A percentile compares a stretch with the other conserved stretches of the same genome.
These are phyloP conservation scores for Macrocentrus cingulum DNA, from an alignment of 1,140 invertebrate species.

Conservation along the genomic window DNA sequence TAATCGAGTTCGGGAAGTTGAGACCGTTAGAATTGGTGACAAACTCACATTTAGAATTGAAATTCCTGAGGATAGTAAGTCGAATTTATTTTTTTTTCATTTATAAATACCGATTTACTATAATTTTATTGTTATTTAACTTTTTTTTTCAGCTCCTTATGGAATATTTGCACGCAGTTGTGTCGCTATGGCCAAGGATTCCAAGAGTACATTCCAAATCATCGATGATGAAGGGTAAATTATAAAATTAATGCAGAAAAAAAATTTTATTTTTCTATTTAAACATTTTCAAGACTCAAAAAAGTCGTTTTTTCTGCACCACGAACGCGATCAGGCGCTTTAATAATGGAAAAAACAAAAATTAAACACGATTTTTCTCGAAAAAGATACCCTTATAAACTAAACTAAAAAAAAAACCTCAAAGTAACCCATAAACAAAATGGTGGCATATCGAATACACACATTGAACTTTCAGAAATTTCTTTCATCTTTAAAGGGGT, in stretches of 20 bases:
- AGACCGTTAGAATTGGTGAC: conserved; percentile 92
- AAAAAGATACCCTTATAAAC: too few species aligned
- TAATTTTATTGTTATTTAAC: conserved; percentile 6
- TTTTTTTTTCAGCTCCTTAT: conserved; percentile 77
- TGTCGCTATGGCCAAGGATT: conserved; percentile 95
- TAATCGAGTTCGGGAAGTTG: conserved; percentile 80
- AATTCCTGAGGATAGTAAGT: conserved; percentile 93
- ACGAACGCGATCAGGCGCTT: too few species aligned
- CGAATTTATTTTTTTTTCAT: conserved; percentile 19
- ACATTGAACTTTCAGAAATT: too few species aligned
- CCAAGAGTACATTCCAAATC: conserved; percentile 93
- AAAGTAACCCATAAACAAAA: too few species aligned
- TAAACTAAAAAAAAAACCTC: too few species aligned
- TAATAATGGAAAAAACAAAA: too few species aligned
- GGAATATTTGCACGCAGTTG: conserved; percentile 94
- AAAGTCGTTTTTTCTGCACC: too few species aligned
- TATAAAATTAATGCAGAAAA: conserved; percentile 10
- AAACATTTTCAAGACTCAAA: background rate
- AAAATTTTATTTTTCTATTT: background rate
- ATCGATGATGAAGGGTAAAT: conserved; percentile 89
- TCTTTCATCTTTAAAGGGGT: too few species aligned
- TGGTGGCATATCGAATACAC: too few species aligned
- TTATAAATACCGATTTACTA: conserved; percentile 3
- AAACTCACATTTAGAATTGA: conserved; percentile 93
- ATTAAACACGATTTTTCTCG: too few species aligned